Conservation (phyloP, 2,113 vertebrate genomes). For the Carassius gibelio region DNA sequence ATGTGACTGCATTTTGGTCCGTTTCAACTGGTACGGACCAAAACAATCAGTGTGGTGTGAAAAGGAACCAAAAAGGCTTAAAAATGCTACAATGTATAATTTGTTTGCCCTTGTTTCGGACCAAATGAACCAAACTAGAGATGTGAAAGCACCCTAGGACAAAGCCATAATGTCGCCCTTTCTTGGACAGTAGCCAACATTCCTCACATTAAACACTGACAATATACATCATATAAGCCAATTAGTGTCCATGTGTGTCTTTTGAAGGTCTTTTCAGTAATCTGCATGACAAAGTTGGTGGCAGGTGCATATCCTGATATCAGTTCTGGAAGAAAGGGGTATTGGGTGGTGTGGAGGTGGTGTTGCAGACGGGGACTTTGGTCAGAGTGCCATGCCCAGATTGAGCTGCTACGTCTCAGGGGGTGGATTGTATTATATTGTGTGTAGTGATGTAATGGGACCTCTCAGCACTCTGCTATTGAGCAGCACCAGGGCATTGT, state of each 20-base stretch:
- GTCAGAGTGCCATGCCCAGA: constrained; percentile 48
- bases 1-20: too few species aligned
- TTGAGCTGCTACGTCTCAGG: constrained; percentile 62
- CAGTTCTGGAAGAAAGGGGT: not conserved
- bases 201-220: constrained; percentile 12
- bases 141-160: too few species aligned
- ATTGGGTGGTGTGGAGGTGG: not conserved
- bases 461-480: constrained; percentile 53
- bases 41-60: too few species aligned
- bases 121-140: too few species aligned
- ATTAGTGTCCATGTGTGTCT: not conserved
- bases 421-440: constrained; percentile 65
- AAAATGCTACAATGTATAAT: too few species aligned
- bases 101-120: too few species aligned
- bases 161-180: not conserved
- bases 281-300: not conserved
- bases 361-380: constrained; percentile 26
- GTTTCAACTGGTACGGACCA: too few species aligned
- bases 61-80: too few species aligned
- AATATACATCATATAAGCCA: not conserved
- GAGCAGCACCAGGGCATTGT: constrained; percentile 54
- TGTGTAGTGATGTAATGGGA: constrained; percentile 70
- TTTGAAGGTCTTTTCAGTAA: not conserved
- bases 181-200: not conserved
- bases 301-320: constrained; percentile 21